phyloP scores from a whole-genome alignment of 2,113 vertebrate genomes.

The Corythaeola cristata region DNA sequence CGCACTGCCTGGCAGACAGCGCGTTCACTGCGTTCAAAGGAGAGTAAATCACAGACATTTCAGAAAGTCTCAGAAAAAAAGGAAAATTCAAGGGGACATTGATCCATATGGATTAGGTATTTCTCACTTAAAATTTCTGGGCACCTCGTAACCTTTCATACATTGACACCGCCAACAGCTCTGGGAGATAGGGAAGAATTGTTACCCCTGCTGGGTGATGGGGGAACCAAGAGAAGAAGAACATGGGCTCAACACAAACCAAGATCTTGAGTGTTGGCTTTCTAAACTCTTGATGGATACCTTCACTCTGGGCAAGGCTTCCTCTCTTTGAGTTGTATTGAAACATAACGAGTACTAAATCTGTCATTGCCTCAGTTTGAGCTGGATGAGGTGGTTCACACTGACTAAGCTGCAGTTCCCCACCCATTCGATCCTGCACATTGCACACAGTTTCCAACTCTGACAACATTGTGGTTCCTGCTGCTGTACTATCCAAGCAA shows the following conservation, averaged over 20 bases:
- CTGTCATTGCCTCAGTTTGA: not conserved
- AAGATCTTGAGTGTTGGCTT: not conserved
- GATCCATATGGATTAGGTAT: not conserved
- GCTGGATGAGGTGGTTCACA: not conserved
- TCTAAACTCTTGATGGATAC: not conserved
- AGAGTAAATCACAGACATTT: not conserved
- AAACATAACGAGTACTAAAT: not conserved
- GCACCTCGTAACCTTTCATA: not conserved
- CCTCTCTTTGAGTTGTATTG: not conserved
- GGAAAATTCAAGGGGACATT: not conserved
- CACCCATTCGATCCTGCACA: not conserved
- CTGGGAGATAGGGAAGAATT: not conserved
- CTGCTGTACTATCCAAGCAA: not conserved
- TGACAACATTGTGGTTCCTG: not conserved
- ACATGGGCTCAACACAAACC: not conserved
- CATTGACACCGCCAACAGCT: not conserved
- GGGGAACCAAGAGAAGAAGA: not conserved
- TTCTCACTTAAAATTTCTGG: not conserved
- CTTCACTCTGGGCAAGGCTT: not conserved
- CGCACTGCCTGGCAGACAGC: constrained; percentile 29
- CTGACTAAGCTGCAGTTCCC: not conserved
- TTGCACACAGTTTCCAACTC: not conserved
- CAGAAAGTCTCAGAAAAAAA: not conserved
- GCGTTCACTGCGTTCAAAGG: not conserved
- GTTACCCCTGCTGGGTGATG: not conserved